These are phyloP conservation scores for Cryptoleucopteryx plumbea DNA, from an alignment of 2,113 vertebrate species.

Conservation along the genomic window DNA sequence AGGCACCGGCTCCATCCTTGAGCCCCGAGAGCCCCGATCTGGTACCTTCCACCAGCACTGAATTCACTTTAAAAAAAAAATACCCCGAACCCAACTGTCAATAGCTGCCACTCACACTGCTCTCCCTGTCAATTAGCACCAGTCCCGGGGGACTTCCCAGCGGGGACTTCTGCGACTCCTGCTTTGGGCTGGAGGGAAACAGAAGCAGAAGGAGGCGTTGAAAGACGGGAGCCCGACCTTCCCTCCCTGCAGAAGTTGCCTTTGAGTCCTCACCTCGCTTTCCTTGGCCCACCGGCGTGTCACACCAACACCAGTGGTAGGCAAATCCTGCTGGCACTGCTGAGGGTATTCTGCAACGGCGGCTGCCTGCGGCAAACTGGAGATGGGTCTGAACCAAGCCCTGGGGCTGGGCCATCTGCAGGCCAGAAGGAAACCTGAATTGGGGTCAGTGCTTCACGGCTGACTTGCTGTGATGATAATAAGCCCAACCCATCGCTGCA, in stretches of 20 bases:
- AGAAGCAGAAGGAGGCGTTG: accelerated
- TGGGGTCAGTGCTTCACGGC: accelerated
- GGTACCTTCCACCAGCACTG: conserved; percentile 44
- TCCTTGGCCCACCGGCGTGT: neutral
- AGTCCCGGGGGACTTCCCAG: neutral
- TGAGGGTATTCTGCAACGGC: neutral
- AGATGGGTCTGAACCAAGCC: neutral
- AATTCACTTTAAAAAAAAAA: neutral
- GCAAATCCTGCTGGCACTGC: neutral
- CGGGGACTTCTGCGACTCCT: neutral
- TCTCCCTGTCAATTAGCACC: neutral
- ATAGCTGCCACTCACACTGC: neutral
- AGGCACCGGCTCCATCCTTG: neutral
- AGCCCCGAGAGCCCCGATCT: neutral
- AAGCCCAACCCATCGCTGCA: neutral
- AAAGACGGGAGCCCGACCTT: accelerated
- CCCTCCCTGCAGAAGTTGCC: neutral
- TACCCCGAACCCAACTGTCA: neutral
- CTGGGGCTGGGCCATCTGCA: neutral
- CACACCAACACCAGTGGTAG: neutral
- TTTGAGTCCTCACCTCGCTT: neutral
- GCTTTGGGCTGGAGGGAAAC: neutral
- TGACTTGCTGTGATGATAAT: neutral
- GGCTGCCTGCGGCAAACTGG: neutral
- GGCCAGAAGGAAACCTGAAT: neutral